A percentile compares a stretch with the other conserved stretches of the same genome.
Conservation (phyloP, 2,113 vertebrate species). For the Saccopteryx leptura region DNA sequence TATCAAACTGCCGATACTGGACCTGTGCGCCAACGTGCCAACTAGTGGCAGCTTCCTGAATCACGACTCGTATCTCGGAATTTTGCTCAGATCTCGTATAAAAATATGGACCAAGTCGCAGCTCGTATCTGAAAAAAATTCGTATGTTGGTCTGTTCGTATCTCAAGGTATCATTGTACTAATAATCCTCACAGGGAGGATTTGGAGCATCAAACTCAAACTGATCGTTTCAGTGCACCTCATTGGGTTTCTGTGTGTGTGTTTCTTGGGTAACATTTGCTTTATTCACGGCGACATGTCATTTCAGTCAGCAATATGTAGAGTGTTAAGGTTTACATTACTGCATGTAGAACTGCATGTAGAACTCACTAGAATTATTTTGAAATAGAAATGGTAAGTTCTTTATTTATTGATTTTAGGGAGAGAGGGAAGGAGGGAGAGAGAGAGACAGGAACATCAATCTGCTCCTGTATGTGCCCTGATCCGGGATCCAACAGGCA, state of each 20-base stretch:
- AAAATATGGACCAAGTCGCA: too few species aligned
- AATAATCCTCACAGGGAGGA: neutral
- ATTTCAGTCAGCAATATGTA: neutral
- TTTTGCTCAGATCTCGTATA: too few species aligned
- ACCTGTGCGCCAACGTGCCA: too few species aligned
- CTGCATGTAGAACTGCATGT: neutral
- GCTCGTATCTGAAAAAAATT: too few species aligned
- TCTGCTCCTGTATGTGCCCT: too few species aligned
- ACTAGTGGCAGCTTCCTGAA: too few species aligned
- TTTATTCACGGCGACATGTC: neutral
- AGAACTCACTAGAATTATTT: neutral
- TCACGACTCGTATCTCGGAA: too few species aligned
- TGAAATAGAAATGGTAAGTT: conserved; percentile 23
- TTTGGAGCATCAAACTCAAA: neutral
- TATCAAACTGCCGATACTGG: too few species aligned
- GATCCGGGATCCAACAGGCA: too few species aligned
- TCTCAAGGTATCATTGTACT: neutral
- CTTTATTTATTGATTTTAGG: neutral
- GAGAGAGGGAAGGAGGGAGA: too few species aligned
- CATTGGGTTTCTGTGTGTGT: neutral
- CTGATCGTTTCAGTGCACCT: neutral
- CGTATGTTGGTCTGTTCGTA: too few species aligned
- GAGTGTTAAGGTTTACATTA: neutral
- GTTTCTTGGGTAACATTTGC: neutral
- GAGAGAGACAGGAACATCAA: too few species aligned